Evolutionary conservation across 2,888 invertebrate species (phyloP).

Genomic region (Pherbina coryleti): DNA sequence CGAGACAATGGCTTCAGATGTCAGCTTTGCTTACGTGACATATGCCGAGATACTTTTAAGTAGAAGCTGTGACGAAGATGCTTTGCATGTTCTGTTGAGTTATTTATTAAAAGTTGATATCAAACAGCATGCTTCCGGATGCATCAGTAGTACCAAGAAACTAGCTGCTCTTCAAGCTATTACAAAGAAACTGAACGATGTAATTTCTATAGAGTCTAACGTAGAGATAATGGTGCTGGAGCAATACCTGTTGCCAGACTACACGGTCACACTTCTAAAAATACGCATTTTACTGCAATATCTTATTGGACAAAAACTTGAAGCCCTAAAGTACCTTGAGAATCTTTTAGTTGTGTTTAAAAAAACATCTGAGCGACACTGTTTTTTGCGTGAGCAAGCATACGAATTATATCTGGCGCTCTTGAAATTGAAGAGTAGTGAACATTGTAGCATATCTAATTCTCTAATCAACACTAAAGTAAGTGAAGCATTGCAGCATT

Average conservation of each 20-base stretch:
- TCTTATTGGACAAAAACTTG: slow-evolving; percentile 50
- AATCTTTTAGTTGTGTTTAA: slow-evolving; percentile 52
- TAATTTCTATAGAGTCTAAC: slow-evolving; percentile 54
- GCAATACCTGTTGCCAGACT: slow-evolving; percentile 62
- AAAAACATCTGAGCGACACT: slow-evolving; percentile 51
- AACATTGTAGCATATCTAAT: slow-evolving; percentile 65
- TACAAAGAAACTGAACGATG: slow-evolving; percentile 49
- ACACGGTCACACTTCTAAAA: slow-evolving; percentile 56
- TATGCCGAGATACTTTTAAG: slow-evolving; percentile 60
- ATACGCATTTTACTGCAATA: slow-evolving; percentile 56
- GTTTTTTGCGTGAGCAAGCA: slow-evolving; percentile 68
- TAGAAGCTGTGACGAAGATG: slow-evolving; percentile 47
- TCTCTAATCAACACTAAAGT: slow-evolving; percentile 68
- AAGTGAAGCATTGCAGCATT: slow-evolving; percentile 68
- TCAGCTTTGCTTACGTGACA: slow-evolving; percentile 56
- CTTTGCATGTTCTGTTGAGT: slow-evolving; percentile 55
- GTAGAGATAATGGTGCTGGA: slow-evolving; percentile 58
- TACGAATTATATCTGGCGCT: slow-evolving; percentile 67
- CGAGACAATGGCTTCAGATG: slow-evolving; percentile 52
- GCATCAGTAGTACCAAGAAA: slow-evolving; percentile 49
- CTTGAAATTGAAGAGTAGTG: slow-evolving; percentile 50
- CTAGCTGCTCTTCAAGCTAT: slow-evolving; percentile 52
- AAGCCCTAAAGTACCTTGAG: slow-evolving; percentile 56
- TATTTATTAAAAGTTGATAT: slow-evolving; percentile 46
- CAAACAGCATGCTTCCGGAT: slow-evolving; percentile 10